Evolutionary conservation across 2,888 invertebrate species (phyloP).

Genomic region (Congeria kusceri): DNA sequence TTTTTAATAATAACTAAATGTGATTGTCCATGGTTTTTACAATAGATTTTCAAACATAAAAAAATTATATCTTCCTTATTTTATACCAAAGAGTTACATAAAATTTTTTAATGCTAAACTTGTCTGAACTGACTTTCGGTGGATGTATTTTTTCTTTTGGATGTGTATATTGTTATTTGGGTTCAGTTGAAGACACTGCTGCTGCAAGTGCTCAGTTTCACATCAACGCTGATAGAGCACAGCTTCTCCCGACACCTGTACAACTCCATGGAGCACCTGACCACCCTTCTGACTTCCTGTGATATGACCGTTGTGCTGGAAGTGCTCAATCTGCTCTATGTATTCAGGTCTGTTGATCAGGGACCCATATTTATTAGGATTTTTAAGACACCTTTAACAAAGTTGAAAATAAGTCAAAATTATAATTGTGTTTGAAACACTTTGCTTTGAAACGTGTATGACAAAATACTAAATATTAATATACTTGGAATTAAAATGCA

Average conservation of each 20-base stretch:
- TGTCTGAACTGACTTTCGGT: too few species aligned
- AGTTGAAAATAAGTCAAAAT: too few species aligned
- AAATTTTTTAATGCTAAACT: too few species aligned
- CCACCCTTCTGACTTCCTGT: conserved; percentile 91
- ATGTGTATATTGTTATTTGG: not conserved
- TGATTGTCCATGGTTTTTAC: too few species aligned
- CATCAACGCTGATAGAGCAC: conserved; percentile 93
- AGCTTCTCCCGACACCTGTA: conserved; percentile 94
- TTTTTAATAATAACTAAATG: too few species aligned
- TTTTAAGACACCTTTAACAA: not conserved
- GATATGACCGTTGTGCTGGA: conserved; percentile 94
- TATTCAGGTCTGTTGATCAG: conserved; percentile 88
- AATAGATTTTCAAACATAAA: too few species aligned
- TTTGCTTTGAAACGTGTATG: not conserved
- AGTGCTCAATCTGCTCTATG: conserved; percentile 93
- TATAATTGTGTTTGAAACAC: too few species aligned
- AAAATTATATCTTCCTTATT: too few species aligned
- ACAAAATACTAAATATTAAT: not conserved
- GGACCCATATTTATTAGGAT: not conserved
- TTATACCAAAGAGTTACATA: too few species aligned
- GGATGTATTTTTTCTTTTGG: too few species aligned
- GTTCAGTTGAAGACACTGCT: conserved; percentile 90
- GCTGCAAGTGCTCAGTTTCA: conserved; percentile 92
- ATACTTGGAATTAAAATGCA: too few species aligned
- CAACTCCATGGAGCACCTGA: conserved; percentile 94